Base-by-base conservation (phyloP, 30 jellyfish, hydroid and myxozoan species). In the Chironex yamaguchii region DNA sequence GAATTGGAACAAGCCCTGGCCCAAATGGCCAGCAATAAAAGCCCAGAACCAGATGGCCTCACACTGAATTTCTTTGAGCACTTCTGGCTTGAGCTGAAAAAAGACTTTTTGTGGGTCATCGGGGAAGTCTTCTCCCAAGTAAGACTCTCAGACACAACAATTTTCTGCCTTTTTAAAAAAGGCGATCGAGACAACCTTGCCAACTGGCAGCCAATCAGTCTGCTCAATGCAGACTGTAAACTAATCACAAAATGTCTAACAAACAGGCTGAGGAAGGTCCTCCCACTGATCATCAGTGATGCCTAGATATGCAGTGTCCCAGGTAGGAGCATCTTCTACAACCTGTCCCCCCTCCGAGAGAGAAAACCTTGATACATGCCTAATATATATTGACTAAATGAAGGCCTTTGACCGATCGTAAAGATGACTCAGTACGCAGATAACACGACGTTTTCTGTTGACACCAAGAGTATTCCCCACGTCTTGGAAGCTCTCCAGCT, bases 141-240 rank as follows among this genome's bases (percentile, higher is more conserved):
- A n/a, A n/a, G n/a, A n/a, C n/a, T n/a, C n/a, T n/a, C n/a, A n/a
- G n/a, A n/a, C n/a, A n/a, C n/a, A 20, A 12, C 51, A 52, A 42
- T 66, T 25, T 74, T 74, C 25, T 48, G 82, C 52, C 90, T 79
- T 21, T 54, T 49, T 28, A 54, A 54, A 34, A 58, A 79, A 36
- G 62, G 81, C 1, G 90, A 79, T 0, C 17, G 78, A 32, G 49
- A 33, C 21, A 65, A 63, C 52, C 67, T 63, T 23, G 31, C 36
- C 4, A 79, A 79, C 49, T 79, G 90, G 90, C 58, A 81, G 11
- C 90, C 90, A 23, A 64, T 79, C 3, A 79, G 90, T 66, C 90
- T 79, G 32, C 69, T 79, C 25, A 79, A 79, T 53, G 82, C 23
- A 21, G 82, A 79, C 36, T 62, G 63, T 4, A 79, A 79, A 32